Percentiles rank a stretch among this genome's conserved stretches.
Conservation (phyloP, 1,140 invertebrate species). For the Drosophila murphyi region DNA sequence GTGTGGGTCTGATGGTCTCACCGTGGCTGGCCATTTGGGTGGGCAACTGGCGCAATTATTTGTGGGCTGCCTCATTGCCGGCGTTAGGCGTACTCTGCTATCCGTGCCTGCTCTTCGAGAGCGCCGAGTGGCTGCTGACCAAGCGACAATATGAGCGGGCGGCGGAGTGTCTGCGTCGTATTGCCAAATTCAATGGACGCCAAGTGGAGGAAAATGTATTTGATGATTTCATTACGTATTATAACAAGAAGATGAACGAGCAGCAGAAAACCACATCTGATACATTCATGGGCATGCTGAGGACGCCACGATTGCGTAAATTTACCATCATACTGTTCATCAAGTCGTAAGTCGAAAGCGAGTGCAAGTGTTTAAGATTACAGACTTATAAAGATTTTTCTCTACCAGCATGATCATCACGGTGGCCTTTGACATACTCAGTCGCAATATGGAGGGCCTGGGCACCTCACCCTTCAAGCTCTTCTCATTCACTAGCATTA, state of each 20-base stretch:
- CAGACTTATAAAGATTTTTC: background rate
- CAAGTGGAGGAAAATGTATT: slow-evolving; percentile 84
- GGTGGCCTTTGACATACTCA: slow-evolving; percentile 87
- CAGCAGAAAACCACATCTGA: slow-evolving; percentile 50
- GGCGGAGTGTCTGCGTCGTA: slow-evolving; percentile 85
- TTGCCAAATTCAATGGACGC: slow-evolving; percentile 86
- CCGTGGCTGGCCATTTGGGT: slow-evolving; percentile 86
- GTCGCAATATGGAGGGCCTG: slow-evolving; percentile 86
- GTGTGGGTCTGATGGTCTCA: slow-evolving; percentile 85
- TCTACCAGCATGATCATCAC: slow-evolving; percentile 86
- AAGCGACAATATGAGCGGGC: slow-evolving; percentile 86
- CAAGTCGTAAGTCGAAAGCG: slow-evolving; percentile 85
- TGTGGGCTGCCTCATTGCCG: slow-evolving; percentile 85
- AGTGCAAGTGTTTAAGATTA: background rate
- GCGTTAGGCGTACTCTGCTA: slow-evolving; percentile 84
- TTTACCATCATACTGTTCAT: slow-evolving; percentile 86
- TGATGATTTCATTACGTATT: slow-evolving; percentile 80
- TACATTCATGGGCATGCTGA: slow-evolving; percentile 85
- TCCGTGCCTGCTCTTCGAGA: slow-evolving; percentile 86
- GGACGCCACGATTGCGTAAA: slow-evolving; percentile 85
- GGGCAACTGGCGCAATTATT: slow-evolving; percentile 86
- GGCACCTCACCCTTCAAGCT: slow-evolving; percentile 86
- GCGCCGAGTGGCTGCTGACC: slow-evolving; percentile 87
- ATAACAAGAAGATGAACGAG: slow-evolving; percentile 57
- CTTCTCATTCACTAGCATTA: slow-evolving; percentile 85